phyloP scores from a whole-genome alignment of 2,888 invertebrate genomes.

The Cheilosia soror region DNA sequence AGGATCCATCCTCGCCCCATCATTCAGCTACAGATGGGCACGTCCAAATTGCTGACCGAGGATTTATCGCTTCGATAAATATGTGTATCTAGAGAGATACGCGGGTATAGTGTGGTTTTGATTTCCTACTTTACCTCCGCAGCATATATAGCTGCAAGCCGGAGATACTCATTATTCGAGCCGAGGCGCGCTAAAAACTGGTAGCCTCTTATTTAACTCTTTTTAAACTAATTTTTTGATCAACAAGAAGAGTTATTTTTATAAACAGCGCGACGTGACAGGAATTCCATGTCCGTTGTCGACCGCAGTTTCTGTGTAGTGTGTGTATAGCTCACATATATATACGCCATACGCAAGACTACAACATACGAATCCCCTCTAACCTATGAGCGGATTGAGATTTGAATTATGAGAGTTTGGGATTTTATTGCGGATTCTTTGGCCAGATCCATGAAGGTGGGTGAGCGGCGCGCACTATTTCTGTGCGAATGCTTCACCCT shows the following conservation, averaged over 20 bases:
- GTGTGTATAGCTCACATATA: constrained; percentile 37
- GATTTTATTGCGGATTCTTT: constrained; percentile 57
- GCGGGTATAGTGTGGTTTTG: constrained; percentile 35
- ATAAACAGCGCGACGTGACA: constrained; percentile 84
- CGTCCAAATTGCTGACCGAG: constrained; percentile 70
- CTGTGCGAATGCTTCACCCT: constrained; percentile 42
- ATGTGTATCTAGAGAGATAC: constrained; percentile 48
- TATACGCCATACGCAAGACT: constrained; percentile 57
- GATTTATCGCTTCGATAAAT: constrained; percentile 72
- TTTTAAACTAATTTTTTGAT: constrained; percentile 76
- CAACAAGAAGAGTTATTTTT: constrained; percentile 83
- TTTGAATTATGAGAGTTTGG: constrained; percentile 68
- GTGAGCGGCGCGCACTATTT: constrained; percentile 23
- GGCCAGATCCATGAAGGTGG: constrained; percentile 41
- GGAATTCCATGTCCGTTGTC: constrained; percentile 78
- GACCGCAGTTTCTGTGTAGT: neutral
- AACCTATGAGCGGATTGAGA: constrained; percentile 12
- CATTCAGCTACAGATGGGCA: constrained; percentile 53
- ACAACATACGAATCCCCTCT: neutral
- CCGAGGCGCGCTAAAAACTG: constrained; percentile 71
- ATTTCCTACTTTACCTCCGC: constrained; percentile 52
- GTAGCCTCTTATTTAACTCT: constrained; percentile 74
- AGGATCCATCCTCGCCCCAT: neutral
- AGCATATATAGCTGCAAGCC: neutral
- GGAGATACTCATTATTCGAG: constrained; percentile 68